Conservation (phyloP, 64 coral and sea anemone species). For the Pachyseris speciosa region DNA sequence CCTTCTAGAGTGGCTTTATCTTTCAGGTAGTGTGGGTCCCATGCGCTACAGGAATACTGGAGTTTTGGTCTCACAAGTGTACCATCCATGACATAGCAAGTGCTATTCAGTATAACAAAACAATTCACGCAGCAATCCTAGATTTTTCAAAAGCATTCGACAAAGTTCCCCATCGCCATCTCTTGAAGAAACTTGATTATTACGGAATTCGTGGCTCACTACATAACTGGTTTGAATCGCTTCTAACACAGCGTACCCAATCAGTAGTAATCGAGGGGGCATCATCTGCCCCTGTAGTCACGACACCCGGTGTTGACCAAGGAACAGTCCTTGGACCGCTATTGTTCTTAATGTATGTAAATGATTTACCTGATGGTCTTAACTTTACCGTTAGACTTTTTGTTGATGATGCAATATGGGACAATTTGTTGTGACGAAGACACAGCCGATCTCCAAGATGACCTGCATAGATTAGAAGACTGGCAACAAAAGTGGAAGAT, state of each 20-base stretch:
- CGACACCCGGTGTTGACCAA: too few relatives aligned
- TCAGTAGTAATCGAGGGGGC: conserved; percentile 29
- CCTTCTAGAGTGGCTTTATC: too few relatives aligned
- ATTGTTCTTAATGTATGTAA: conserved; percentile 26
- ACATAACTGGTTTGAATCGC: not conserved
- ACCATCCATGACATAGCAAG: conserved; percentile 39
- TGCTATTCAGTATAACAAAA: conserved; percentile 56
- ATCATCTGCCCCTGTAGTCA: not conserved
- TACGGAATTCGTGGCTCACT: conserved; percentile 33
- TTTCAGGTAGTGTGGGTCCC: too few relatives aligned
- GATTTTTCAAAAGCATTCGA: conserved; percentile 64
- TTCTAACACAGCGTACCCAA: too few relatives aligned
- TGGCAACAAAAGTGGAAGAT: conserved; percentile 21
- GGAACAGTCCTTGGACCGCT: too few relatives aligned
- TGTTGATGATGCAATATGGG: conserved; percentile 20
- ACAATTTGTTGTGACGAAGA: not conserved
- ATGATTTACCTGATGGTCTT: conserved; percentile 27
- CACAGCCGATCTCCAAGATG: not conserved
- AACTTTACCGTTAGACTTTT: not conserved
- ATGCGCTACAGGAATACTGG: too few relatives aligned
- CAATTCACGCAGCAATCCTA: conserved; percentile 29
- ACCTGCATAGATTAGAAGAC: not conserved
- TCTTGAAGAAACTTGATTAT: conserved; percentile 21
- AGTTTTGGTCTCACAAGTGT: too few relatives aligned
- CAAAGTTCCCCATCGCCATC: conserved; percentile 3